Base-by-base conservation (phyloP, 1,140 invertebrate species). In the Trichoplusia ni region DNA sequence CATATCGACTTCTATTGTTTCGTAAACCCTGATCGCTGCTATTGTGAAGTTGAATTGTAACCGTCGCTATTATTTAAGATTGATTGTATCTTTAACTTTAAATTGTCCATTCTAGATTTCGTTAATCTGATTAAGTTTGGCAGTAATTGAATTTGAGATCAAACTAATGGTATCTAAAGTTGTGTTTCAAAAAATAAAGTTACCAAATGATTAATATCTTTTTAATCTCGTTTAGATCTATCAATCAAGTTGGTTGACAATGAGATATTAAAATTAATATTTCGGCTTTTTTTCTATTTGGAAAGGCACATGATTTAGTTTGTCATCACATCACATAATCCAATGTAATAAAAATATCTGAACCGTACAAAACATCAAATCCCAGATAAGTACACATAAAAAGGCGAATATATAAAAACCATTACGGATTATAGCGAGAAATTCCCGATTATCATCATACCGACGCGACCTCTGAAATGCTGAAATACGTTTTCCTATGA, bases 1-100 rank as follows among this genome's bases (percentile, higher is more conserved):
- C 27, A 59, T 59, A 59, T 59, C 44, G 19, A 29, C 18, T 27
- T 21, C 16, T 31, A 31, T 29, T 21, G 58, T 25, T 14, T 13
- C 23, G 1, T 31, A 9, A 35, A 38, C 16, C 44, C n/a, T 13
- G n/a, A 58, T 37, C 58, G 40, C 40, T 35, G 11, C 29, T 35
- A 33, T 35, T 7, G 25, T 35, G 6, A 33, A 6, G 5, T 9
- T 40, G 14, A 19, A n/a, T 40, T 40, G 18, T 19, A 7, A n/a
- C n/a, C 29, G 31, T 51, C 29, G n/a, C 8, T 51, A 21, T 35
- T 51, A 29, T 47, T 11, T n/a, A 35, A 49, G n/a, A 33, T 35
- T 35, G 29, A 51, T 35, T 21, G 9, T 51, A 51, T 51, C 29
- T 11, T 16, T 5, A 13, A n/a, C 6, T 35, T 11, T 33, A 33